Evolutionary conservation across 2,113 vertebrate genomes (phyloP), one percentile per base, ranked within the genome.

Genomic region (Phrynosoma platyrhinos): DNA sequence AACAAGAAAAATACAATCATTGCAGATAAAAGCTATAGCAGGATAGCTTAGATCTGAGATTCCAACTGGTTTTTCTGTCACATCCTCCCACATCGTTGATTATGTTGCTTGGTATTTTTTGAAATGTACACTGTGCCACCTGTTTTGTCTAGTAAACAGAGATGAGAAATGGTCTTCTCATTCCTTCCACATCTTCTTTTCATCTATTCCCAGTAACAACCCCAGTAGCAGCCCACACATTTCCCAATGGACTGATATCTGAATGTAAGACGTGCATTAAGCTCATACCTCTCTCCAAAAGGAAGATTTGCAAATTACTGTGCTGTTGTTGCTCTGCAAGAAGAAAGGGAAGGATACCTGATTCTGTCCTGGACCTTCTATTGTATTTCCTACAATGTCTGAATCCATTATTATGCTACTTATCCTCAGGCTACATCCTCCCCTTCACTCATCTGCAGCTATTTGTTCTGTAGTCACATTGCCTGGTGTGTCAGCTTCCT

Each of bases 11-110:
- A 40, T 76, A 23, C 71, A 64, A 40, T 9, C 30, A 40, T 77
- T 62, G 42, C 1, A 92, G 86, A 77, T 75, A 86, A 84, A 32
- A 82, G 42, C 64, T 55, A 30, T 0, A 85, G 82, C 81, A 83
- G 23, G 32, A 3, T 84, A 79, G 42, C 91, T 76, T 14, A 55
- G 82, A 72, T 1, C n/a, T 30, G 36, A 68, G 25, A 23, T 30
- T 71, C 30, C 30, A 27, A 30, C 25, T 8, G 68, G 9, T 10
- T 89, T 21, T 84, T 14, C 30, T 71, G 8, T 30, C 6, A 89
- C n/a, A 82, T 5, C 53, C 32, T 66, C 10, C 62, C 68, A 32
- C 32, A 40, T 40, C 32, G 25, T 36, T 71, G 30, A 40, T 32
- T 52, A 52, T 66, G 6, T 58, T 68, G 27, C 25, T n/a, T 66